A percentile compares a stretch with the other conserved stretches of the same genome.
Conservation (phyloP, 2,797 vertebrate genomes). For the Silurus aristotelis region DNA sequence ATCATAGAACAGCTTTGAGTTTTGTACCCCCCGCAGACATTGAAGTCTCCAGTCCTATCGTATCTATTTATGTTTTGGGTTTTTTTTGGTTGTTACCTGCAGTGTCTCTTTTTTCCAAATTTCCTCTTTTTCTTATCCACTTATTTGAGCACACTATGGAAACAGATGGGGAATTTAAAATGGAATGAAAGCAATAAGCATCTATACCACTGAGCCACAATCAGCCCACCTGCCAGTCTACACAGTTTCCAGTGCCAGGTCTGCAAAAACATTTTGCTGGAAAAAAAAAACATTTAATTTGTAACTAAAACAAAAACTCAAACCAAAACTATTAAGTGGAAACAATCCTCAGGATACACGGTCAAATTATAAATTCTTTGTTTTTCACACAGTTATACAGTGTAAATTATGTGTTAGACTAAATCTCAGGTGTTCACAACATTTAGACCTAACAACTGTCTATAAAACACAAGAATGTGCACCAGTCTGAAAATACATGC, state of each 20-base stretch:
- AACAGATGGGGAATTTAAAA: constrained; percentile 28
- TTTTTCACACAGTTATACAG: neutral
- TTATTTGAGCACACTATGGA: neutral
- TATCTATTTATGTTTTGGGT: neutral
- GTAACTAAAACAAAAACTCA: no score
- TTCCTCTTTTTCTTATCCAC: neutral
- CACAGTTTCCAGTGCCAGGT: neutral
- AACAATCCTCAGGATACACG: neutral
- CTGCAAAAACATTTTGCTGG: neutral
- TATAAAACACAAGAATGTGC: neutral
- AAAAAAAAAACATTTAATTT: no score
- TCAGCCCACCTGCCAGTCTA: constrained; percentile 5
- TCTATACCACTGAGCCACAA: constrained; percentile 16
- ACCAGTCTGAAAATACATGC: neutral
- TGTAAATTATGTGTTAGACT: neutral
- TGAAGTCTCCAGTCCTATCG: constrained; percentile 5
- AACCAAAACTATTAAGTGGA: no score
- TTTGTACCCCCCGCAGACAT: neutral
- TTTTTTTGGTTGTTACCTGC: neutral
- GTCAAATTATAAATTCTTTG: constrained; percentile 4
- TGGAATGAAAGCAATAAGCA: constrained; percentile 25
- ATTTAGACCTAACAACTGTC: neutral
- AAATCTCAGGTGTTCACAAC: neutral
- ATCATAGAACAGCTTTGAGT: constrained; percentile 2
- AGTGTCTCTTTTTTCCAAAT: constrained; percentile 10